Base-by-base conservation (phyloP, 2,797 vertebrate species). In the Cuculus canorus region DNA sequence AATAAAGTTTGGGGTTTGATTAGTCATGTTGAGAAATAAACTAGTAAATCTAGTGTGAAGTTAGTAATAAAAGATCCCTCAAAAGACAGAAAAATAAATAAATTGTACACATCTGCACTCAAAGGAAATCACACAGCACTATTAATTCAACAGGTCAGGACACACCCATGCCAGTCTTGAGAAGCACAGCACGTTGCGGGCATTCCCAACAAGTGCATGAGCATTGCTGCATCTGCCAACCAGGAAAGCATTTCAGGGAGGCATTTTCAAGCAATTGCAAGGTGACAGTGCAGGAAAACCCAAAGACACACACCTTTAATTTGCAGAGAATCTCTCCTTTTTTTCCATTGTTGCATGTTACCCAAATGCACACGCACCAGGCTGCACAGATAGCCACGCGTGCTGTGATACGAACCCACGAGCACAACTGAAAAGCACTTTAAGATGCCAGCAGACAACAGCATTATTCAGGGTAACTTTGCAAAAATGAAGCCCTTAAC, bases 341-440 rank as follows among this genome's bases (percentile, higher is more conserved):
- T 39, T 41, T 45, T 8, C n/a, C 1, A 2, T 2, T 4, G 41
- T 14, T 63, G 33, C 8, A 3, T 78, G 69, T 54, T 14, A 39
- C 16, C 19, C 2, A 0, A 47, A 35, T 0, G 35, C 25, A 48
- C 30, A 30, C 16, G 64, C 39, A 28, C n/a, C n/a, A 2, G 57
- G 65, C 33, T 39, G 57, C 4, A 18, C 0, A 2, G 63, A 53
- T 39, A 47, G 21, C 50, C 9, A 27, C 3, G 3, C 15, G 15
- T 0, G 1, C 27, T 4, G 37, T 3, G 10, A 43, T 11, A 27
- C 41, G 41, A 56, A 61, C 0, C 9, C 41, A 10, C 27, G 25
- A 54, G 37, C 25, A 11, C 6, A 45, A 32, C 0, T 0, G 41
- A n/a, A 43, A 70, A 81, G 24, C 10, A n/a, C n/a, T n/a, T n/a